Percentiles rank a stretch among this genome's conserved stretches.
phyloP scores from a whole-genome alignment of 1,140 invertebrate genomes.

The Vanessa tameamea region DNA sequence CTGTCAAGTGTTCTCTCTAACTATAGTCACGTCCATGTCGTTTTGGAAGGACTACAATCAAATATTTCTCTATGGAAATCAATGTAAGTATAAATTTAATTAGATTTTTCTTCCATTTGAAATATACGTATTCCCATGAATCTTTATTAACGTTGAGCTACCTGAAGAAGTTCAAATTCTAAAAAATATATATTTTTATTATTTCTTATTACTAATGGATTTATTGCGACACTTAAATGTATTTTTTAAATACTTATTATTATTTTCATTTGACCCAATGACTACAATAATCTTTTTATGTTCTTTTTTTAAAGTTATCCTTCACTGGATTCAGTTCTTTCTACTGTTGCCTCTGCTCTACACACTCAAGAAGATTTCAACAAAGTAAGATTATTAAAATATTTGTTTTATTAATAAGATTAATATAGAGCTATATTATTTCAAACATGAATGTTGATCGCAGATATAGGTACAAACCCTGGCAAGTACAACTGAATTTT shows the following conservation, averaged over 20 bases:
- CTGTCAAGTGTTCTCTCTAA: conserved; percentile 71
- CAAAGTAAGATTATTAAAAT: conserved; percentile 44
- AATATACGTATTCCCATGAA: too few relatives aligned
- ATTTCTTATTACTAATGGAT: too few relatives aligned
- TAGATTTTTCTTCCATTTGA: background rate
- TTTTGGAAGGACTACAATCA: conserved; percentile 75
- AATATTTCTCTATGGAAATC: conserved; percentile 58
- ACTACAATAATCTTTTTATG: background rate
- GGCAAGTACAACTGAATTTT: too few relatives aligned
- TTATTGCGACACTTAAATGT: too few relatives aligned
- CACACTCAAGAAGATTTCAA: conserved; percentile 57
- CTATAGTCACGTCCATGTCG: conserved; percentile 67
- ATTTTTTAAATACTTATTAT: background rate
- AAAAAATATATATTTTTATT: too few relatives aligned
- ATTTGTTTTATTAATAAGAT: background rate
- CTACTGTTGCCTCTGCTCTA: conserved; percentile 49
- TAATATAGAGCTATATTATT: too few relatives aligned
- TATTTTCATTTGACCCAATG: background rate
- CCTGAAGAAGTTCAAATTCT: too few relatives aligned
- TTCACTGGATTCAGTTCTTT: conserved; percentile 52
- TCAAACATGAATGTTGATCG: too few relatives aligned
- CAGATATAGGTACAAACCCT: too few relatives aligned
- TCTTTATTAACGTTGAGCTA: too few relatives aligned
- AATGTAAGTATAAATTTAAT: conserved; percentile 39
- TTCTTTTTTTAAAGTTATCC: conserved; percentile 50